Conservation (phyloP, 2,797 vertebrate species). For the Muraenolepis orangiensis region DNA sequence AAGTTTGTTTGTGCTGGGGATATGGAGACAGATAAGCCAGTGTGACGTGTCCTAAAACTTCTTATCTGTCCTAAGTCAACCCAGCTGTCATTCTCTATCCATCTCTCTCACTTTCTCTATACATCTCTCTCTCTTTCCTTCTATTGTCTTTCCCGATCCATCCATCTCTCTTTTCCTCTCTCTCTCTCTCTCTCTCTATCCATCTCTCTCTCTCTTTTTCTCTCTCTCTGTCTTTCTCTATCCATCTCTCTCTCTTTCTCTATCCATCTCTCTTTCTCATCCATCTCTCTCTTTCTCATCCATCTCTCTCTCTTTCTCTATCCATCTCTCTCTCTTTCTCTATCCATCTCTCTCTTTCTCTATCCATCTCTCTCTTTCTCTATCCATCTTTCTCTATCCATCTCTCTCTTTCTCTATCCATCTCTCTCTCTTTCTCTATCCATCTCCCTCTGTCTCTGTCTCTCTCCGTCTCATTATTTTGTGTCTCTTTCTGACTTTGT, state of each 20-base stretch:
- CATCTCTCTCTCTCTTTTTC: too few relatives aligned
- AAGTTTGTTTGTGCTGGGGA: conserved; percentile 18
- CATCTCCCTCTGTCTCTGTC: neutral
- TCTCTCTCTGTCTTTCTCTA: neutral
- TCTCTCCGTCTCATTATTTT: conserved; percentile 3
- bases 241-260: neutral
- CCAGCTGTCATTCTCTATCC: conserved; percentile 6
- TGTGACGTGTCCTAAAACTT: conserved; percentile 24
- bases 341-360: neutral
- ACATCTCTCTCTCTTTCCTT: neutral
- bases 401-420: neutral
- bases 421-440: neutral
- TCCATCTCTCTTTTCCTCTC: neutral
- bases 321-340: neutral
- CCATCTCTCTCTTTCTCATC: neutral
- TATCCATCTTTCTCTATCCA: neutral
- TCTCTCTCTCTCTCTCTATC: neutral
- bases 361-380: neutral
- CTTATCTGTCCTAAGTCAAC: conserved; percentile 31
- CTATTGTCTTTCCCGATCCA: conserved; percentile 17
- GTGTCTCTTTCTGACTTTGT: neutral
- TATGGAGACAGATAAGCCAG: conserved; percentile 24
- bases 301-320: neutral
- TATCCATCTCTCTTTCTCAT: neutral
- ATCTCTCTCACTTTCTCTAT: neutral